Evolutionary conservation across 2,888 invertebrate genomes (phyloP).

Genomic region (Zaprionus bogoriensis): DNA sequence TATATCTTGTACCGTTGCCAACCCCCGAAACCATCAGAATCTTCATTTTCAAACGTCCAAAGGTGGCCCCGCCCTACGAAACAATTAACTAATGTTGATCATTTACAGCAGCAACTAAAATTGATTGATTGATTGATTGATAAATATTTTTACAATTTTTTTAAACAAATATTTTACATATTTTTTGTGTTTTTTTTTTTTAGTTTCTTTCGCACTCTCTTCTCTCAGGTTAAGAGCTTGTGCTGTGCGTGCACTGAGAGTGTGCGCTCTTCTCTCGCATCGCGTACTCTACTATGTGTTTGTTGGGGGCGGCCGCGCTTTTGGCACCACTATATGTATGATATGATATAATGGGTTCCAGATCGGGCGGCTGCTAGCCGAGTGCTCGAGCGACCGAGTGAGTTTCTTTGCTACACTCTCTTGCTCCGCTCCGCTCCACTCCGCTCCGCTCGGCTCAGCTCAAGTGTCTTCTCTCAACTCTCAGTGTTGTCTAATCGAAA

Average conservation of each 20-base stretch:
- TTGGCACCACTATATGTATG: constrained; percentile 22
- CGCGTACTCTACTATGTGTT: constrained; percentile 26
- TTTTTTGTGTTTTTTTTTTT: constrained; percentile 51
- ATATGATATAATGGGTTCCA: constrained; percentile 12
- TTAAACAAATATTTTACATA: constrained; percentile 41
- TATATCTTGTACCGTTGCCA: constrained; percentile 37
- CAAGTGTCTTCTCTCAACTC: constrained; percentile 48
- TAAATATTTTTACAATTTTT: constrained; percentile 42
- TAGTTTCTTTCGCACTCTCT: constrained; percentile 74
- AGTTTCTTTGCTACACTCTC: constrained; percentile 33
- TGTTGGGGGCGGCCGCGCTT: constrained; percentile 32
- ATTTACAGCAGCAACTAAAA: constrained; percentile 47
- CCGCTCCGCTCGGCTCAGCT: no score
- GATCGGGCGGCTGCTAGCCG: constrained; percentile 32
- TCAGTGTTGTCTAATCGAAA: constrained; percentile 38
- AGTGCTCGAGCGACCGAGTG: constrained; percentile 36
- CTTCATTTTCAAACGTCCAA: constrained; percentile 44
- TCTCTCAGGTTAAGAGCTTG: constrained; percentile 69
- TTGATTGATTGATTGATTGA: constrained; percentile 22
- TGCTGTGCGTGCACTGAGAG: constrained; percentile 28
- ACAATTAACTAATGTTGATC: constrained; percentile 53
- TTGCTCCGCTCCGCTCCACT: no score
- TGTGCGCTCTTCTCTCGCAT: constrained; percentile 28
- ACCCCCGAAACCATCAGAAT: constrained; percentile 32
- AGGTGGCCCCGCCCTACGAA: constrained; percentile 29